Evolutionary conservation across 2,888 invertebrate genomes (phyloP), one percentile per base, ranked within the genome.

Genomic region (Drosophila gaucha): DNA sequence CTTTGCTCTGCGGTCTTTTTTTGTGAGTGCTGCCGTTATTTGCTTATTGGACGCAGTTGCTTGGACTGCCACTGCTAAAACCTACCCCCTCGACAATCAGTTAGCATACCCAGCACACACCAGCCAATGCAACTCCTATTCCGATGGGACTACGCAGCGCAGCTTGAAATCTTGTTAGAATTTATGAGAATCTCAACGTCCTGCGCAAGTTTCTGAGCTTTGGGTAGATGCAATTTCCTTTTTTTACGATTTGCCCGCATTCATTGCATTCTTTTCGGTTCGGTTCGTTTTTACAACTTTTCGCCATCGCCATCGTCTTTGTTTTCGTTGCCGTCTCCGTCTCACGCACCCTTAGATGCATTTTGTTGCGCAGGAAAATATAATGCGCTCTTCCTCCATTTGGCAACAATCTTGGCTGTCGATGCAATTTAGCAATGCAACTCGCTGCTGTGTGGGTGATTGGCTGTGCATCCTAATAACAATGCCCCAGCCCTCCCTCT

Each of bases 161-260:
- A 85, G 83, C 88, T 67, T 73, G 84, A 86, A 87, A 85, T 86
- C 86, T 86, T 88, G 89, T 89, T 89, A 86, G 88, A 89, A 88
- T 80, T 88, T 88, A 89, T 88, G 88, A 73, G 86, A 88, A 80
- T 88, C 79, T 74, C 73, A 65, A 74, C 80, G 86, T 78, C 89
- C 83, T 88, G 82, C 83, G 89, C 87, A 88, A 88, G 74, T 85
- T 85, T 56, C 72, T 67, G 68, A 66, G 78, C 86, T 89, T 89
- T 77, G 71, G 86, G 69, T 67, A 64, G 70, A 87, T 88, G 83
- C 87, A 86, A 89, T 89, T 86, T 86, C 56, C 74, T 60, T 78
- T 82, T 79, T 88, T 88, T 85, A 87, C 82, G 87, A 87, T 88
- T 72, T 59, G 56, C 73, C 62, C 69, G 55, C 75, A 65, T 74